These are phyloP conservation scores for Pimephales promelas DNA, from an alignment of 2,113 vertebrate genomes.

Conservation along the genomic window DNA sequence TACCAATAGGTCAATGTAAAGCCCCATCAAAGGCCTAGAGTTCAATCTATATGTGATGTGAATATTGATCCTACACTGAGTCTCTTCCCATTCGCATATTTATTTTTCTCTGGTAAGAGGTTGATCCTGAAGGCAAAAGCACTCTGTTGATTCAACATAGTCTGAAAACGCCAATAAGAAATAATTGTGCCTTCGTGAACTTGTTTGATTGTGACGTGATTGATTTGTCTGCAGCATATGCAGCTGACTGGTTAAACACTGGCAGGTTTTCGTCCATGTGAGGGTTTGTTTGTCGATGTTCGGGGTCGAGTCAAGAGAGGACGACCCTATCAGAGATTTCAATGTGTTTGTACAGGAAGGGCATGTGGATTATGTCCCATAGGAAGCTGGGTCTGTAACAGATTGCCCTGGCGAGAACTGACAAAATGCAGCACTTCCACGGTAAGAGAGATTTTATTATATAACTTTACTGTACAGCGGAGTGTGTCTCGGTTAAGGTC, in stretches of 20 bases:
- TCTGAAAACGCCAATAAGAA: conserved; percentile 1
- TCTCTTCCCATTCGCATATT: background rate
- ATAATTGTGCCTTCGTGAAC: background rate
- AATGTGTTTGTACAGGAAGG: background rate
- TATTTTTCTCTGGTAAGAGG: background rate
- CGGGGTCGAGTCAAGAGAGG: conserved; percentile 1
- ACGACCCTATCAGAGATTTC: background rate
- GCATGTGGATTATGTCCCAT: conserved; percentile 29
- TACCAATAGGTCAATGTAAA: conserved; percentile 1
- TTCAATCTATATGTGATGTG: conserved; percentile 14
- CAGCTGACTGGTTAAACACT: conserved; percentile 35
- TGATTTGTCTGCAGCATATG: background rate
- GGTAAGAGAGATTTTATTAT: conserved; percentile 38
- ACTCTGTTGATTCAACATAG: conserved; percentile 20
- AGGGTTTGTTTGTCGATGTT: conserved; percentile 11
- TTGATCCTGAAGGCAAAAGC: background rate
- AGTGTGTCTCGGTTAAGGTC: conserved; percentile 10
- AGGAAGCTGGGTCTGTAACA: background rate
- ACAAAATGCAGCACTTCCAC: conserved; percentile 5
- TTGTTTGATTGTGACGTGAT: conserved; percentile 14
- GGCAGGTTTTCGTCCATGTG: conserved; percentile 18
- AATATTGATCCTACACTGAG: background rate
- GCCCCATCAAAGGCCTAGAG: background rate
- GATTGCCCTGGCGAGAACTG: background rate
- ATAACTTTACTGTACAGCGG: background rate